Evolutionary conservation across 2,797 vertebrate genomes (phyloP), one percentile per base, ranked within the genome.

Genomic region (Corythornis leucogaster): DNA sequence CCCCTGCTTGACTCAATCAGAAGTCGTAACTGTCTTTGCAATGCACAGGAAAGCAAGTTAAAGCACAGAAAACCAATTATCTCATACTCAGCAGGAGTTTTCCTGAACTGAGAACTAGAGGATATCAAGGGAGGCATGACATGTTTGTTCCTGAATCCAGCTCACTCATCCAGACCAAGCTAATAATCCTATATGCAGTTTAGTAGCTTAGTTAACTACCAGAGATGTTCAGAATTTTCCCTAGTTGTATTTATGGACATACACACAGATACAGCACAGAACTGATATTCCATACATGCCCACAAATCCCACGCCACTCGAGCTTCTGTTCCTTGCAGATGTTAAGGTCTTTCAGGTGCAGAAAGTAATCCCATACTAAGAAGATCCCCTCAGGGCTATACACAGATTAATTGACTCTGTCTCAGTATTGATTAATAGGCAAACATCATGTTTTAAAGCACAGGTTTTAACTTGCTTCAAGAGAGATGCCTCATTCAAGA

Each of bases 381-480:
- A 33, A 57, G 68, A 83, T 30, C 14, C 69, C 88, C 53, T 45
- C 53, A 54, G 69, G 84, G 50, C 48, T 87, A 25, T 11, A 69
- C 19, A 53, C 33, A 87, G 77, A 58, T 85, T 73, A 91, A 80
- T 76, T 67, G 84, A 68, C 43, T 15, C 8, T 30, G 20, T 45
- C 38, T 75, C 58, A 15, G 38, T 76, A 85, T 76, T 70, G 62
- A 93, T 89, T 54, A 94, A 90, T 74, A 81, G 61, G 64, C 68
- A 89, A 78, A 68, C 25, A 61, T 5, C 2, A 0, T 12, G 50
- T 83, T 88, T 84, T 33, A 86, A 74, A 22, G 24, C 54, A 92
- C 82, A 85, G n/a, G 90, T 89, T 95, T 87, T 58, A 89, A 94
- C 88, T 79, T 93, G 94, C 53, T 88, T 93, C 62, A 80, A 90